Evolutionary conservation across 2,113 vertebrate genomes (phyloP).

Genomic region (Antechinus stuartii): DNA sequence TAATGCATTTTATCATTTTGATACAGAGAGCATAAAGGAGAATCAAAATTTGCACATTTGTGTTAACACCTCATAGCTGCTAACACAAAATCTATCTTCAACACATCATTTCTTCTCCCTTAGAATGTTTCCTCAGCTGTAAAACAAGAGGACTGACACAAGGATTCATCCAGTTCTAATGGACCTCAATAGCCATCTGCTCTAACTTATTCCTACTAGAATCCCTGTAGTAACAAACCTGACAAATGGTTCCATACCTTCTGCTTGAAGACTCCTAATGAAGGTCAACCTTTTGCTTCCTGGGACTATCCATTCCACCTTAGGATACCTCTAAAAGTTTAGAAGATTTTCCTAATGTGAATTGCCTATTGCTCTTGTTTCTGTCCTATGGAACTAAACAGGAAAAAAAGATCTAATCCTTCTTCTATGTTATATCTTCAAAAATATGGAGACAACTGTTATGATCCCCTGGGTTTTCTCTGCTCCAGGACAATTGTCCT

Average conservation of each 20-base stretch:
- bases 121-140: conserved; percentile 28
- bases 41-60: conserved; percentile 22
- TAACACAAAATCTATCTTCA: neutral
- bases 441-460: neutral
- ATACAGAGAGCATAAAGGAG: conserved; percentile 27
- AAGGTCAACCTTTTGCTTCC: neutral
- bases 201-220: neutral
- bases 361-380: neutral
- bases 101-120: neutral
- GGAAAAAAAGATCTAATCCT: neutral
- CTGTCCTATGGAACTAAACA: neutral
- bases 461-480: neutral
- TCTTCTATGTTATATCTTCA: neutral
- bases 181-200: neutral
- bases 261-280: neutral
- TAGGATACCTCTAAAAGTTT: neutral
- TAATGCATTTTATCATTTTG: conserved; percentile 31
- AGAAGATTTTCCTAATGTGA: neutral
- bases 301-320: neutral
- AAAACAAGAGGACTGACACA: neutral
- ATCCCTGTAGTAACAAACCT: neutral
- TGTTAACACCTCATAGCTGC: neutral
- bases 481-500: neutral
- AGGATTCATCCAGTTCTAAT: neutral
- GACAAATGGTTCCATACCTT: neutral